phyloP scores from a whole-genome alignment of 2,888 invertebrate species.

The Troglohyphantes excavatus region DNA sequence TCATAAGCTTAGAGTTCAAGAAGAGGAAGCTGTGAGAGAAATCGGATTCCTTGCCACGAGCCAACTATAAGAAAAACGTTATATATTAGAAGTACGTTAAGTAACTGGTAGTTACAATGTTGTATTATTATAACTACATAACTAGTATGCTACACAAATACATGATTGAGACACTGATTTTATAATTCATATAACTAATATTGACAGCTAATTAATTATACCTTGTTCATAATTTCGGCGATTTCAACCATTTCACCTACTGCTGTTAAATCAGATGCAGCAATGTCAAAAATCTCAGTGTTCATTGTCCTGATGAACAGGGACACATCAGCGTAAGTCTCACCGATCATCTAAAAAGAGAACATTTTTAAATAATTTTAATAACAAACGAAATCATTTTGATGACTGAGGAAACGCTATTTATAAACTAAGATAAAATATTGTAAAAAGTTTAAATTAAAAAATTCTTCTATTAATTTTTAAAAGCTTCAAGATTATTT shows the following conservation, averaged over 20 bases:
- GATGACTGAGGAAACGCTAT: too few relatives aligned
- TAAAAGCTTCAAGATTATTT: background rate
- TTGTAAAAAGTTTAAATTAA: background rate
- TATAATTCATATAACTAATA: too few relatives aligned
- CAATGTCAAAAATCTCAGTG: conserved; percentile 57
- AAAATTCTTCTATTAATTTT: background rate
- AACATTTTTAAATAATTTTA: background rate
- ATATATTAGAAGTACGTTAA: background rate
- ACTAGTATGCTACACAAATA: background rate
- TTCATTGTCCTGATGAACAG: conserved; percentile 56
- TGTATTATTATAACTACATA: too few relatives aligned
- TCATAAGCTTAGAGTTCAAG: conserved; percentile 58
- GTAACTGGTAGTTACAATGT: too few relatives aligned
- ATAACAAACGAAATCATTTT: background rate
- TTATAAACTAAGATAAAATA: too few relatives aligned
- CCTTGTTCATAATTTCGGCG: conserved; percentile 68
- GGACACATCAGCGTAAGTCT: background rate
- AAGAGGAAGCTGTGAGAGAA: conserved; percentile 72
- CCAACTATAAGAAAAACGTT: conserved; percentile 41
- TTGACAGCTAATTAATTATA: background rate
- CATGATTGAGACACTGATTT: too few relatives aligned
- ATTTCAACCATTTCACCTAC: conserved; percentile 56
- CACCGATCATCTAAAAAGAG: conserved; percentile 39
- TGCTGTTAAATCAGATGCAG: conserved; percentile 52
- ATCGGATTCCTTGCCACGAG: conserved; percentile 41